Conservation (phyloP, 2,113 vertebrate genomes). For the Toxostoma redivivum region DNA sequence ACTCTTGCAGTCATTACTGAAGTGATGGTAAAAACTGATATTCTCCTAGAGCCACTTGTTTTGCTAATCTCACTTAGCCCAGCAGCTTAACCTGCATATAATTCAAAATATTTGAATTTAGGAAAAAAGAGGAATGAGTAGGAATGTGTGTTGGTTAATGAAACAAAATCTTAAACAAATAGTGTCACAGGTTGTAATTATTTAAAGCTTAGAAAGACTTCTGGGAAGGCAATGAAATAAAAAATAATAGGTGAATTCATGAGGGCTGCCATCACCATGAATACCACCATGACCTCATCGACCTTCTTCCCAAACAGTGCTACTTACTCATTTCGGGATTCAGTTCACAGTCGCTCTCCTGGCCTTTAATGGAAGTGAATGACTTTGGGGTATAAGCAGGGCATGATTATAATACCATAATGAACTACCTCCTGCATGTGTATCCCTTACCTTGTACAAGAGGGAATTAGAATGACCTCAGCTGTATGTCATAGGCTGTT, state of each 20-base stretch:
- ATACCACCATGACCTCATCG: conserved; percentile 14
- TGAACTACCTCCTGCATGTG: conserved; percentile 44
- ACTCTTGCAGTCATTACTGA: background rate
- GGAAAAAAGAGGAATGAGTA: background rate
- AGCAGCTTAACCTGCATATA: background rate
- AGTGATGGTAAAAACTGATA: background rate
- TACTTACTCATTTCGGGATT: conserved; percentile 33
- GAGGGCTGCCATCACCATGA: conserved; percentile 28
- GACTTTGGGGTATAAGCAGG: conserved; percentile 52
- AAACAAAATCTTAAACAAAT: conserved; percentile 35
- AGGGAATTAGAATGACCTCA: conserved; percentile 55
- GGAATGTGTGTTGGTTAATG: background rate
- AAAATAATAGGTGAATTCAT: conserved; percentile 44
- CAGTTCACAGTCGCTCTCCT: conserved; percentile 24
- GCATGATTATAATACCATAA: conserved; percentile 62
- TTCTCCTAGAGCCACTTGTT: background rate
- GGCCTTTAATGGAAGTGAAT: conserved; percentile 51
- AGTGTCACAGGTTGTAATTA: conserved; percentile 17
- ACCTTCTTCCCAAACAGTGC: conserved; percentile 42
- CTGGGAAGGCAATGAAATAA: conserved; percentile 2
- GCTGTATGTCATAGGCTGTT: conserved; percentile 23
- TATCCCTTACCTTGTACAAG: background rate
- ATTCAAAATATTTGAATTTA: background rate
- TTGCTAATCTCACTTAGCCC: background rate
- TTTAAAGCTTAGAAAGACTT: conserved; percentile 32